Evolutionary conservation across 2,113 vertebrate species (phyloP).

Genomic region (Gavialis gangeticus): DNA sequence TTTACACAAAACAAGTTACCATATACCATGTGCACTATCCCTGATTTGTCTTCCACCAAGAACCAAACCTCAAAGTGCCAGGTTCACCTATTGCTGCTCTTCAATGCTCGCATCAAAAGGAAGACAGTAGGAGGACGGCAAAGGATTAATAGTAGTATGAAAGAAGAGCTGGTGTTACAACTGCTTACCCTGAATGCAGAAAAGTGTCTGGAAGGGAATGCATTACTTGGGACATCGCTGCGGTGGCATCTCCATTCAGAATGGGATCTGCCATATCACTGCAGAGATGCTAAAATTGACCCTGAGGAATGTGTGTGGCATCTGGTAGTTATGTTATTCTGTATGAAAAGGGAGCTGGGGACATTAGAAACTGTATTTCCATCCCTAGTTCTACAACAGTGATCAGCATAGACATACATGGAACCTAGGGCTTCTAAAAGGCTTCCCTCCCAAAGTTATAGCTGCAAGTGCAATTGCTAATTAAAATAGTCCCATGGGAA

Average conservation of each 20-base stretch:
- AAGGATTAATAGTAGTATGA: not conserved
- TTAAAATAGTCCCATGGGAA: conserved; percentile 71
- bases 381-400: not conserved
- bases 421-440: conserved; percentile 15
- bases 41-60: not conserved
- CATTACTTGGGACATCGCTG: not conserved
- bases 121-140: not conserved
- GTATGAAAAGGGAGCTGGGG: not conserved
- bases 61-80: not conserved
- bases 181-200: not conserved
- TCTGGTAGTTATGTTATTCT: not conserved
- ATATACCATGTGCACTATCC: not conserved
- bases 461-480: conserved; percentile 63
- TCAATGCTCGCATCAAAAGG: not conserved
- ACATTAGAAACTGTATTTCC: not conserved
- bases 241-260: not conserved
- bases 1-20: not conserved
- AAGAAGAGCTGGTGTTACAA: not conserved
- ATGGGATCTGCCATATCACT: conserved; percentile 10
- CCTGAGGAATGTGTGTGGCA: not conserved
- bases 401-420: conserved; percentile 18
- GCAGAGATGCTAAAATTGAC: not conserved
- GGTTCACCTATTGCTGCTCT: not conserved
- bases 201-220: not conserved
- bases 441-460: conserved; percentile 56